phyloP scores from a whole-genome alignment of 2,888 invertebrate species.

The Sminthurinus aureus region DNA sequence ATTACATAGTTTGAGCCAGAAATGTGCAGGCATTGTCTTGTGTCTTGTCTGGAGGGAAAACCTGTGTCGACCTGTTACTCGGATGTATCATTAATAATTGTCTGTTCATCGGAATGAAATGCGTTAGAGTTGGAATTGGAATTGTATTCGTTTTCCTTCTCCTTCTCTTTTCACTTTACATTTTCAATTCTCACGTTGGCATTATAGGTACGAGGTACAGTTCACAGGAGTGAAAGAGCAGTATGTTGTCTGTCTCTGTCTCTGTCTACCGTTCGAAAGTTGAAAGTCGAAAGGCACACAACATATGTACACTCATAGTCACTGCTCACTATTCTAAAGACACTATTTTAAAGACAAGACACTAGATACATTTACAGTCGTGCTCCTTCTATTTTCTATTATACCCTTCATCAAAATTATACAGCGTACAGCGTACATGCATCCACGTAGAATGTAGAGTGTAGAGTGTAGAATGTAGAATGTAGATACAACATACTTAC shows the following conservation, averaged over 20 bases:
- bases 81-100: constrained; percentile 46
- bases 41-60: constrained; percentile 27
- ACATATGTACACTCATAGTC: too few relatives aligned
- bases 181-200: neutral
- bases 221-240: too few relatives aligned
- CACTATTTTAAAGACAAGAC: neutral
- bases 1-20: constrained; percentile 25
- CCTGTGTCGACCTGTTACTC: constrained; percentile 40
- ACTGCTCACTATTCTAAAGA: neutral
- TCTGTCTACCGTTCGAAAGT: too few relatives aligned
- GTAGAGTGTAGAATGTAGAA: neutral
- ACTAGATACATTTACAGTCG: too few relatives aligned
- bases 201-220: neutral
- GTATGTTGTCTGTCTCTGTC: too few relatives aligned
- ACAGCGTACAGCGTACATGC: neutral
- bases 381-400: too few relatives aligned
- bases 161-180: neutral
- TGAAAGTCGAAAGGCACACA: too few relatives aligned
- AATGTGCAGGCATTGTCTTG: constrained; percentile 29
- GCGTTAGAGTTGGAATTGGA: constrained; percentile 26
- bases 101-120: constrained; percentile 37
- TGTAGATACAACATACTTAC: neutral
- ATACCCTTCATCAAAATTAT: constrained; percentile 44
- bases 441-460: neutral
- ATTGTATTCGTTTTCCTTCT: too few relatives aligned